phyloP scores from a whole-genome alignment of 2,797 vertebrate genomes.

The Danio aesculapii region DNA sequence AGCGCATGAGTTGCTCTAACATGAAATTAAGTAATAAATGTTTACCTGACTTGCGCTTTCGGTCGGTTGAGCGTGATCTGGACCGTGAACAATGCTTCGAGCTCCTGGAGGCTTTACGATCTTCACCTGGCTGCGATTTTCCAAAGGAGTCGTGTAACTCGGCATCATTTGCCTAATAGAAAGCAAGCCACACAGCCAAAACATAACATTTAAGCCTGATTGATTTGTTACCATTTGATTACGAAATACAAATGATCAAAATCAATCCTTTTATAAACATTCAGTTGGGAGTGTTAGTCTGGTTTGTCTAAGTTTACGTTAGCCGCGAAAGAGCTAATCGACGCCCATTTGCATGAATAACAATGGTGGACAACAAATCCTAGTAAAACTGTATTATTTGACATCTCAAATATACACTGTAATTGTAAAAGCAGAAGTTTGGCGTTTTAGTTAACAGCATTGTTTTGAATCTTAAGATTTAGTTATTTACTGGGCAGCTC shows the following conservation, averaged over 20 bases:
- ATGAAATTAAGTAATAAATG: not conserved
- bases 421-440: too few species aligned
- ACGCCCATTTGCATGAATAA: not conserved
- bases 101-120: slow-evolving; percentile 87
- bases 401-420: not conserved
- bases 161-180: slow-evolving; percentile 86
- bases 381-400: too few species aligned
- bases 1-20: too few species aligned
- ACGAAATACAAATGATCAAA: not conserved
- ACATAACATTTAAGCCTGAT: not conserved
- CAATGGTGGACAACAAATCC: not conserved
- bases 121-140: slow-evolving; percentile 82
- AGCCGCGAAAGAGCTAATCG: not conserved
- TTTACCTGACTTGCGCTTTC: slow-evolving; percentile 87
- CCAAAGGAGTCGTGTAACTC: slow-evolving; percentile 82
- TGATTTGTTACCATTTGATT: not conserved
- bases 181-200: slow-evolving; percentile 26
- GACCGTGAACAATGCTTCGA: slow-evolving; percentile 94
- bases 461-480: not conserved
- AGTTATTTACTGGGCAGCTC: not conserved
- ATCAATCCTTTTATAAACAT: not conserved
- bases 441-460: not conserved
- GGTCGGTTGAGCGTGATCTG: slow-evolving; percentile 88
- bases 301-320: not conserved
- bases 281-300: not conserved